Conservation (phyloP, 30 jellyfish, hydroid and myxozoan genomes). For the Sanderia malayensis region DNA sequence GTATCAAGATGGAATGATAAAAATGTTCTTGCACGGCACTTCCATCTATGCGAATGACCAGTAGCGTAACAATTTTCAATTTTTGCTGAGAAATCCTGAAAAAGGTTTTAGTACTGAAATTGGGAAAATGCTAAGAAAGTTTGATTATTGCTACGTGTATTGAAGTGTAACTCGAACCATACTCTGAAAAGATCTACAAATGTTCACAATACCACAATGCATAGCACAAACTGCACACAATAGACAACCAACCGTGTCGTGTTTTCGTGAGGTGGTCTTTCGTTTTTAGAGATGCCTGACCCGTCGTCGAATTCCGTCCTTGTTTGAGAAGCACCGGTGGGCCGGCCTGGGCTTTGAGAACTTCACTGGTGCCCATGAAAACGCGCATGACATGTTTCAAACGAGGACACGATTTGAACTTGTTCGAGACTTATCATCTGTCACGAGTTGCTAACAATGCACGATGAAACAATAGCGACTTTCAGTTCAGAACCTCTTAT, state of each 20-base stretch:
- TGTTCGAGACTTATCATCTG: not conserved
- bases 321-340: not conserved
- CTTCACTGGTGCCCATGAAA: not conserved
- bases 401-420: not conserved
- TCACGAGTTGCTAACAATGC: constrained; percentile 13
- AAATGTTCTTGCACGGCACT: too few relatives aligned
- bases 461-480: too few relatives aligned
- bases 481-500: not conserved
- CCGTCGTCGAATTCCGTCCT: not conserved
- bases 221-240: too few relatives aligned
- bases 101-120: not conserved
- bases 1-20: too few relatives aligned
- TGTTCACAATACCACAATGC: too few relatives aligned
- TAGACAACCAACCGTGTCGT: not conserved
- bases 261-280: not conserved
- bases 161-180: too few relatives aligned
- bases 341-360: not conserved
- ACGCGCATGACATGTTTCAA: not conserved
- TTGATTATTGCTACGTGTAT: too few relatives aligned
- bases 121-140: too few relatives aligned
- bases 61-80: too few relatives aligned
- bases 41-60: too few relatives aligned
- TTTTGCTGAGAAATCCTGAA: not conserved
- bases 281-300: not conserved
- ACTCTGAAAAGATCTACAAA: too few relatives aligned